A percentile compares a stretch with the other conserved stretches of the same genome.
Evolutionary conservation across 1,140 invertebrate genomes (phyloP).

Genomic region (Papilio helenus): DNA sequence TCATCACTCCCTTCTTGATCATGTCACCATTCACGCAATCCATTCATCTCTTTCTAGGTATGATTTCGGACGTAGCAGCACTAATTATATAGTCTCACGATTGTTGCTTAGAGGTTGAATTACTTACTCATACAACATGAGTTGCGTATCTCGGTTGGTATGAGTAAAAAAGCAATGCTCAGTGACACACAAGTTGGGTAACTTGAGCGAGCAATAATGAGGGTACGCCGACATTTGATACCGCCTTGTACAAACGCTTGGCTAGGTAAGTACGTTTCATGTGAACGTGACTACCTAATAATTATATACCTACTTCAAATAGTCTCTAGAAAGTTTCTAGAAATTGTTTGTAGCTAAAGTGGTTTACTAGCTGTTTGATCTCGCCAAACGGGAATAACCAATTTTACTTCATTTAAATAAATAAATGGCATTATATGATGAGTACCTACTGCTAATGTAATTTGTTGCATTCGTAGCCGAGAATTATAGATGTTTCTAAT

Average conservation of each 20-base stretch:
- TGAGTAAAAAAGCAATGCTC: slow-evolving; percentile 28
- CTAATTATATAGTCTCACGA: not conserved
- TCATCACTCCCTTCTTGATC: no score
- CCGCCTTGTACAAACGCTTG: slow-evolving; percentile 14
- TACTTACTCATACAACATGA: not conserved
- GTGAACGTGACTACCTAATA: not conserved
- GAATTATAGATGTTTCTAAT: not conserved
- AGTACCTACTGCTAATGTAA: no score
- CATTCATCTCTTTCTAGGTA: no score
- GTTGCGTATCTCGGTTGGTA: slow-evolving; percentile 20
- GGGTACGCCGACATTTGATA: slow-evolving; percentile 30
- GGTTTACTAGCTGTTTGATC: not conserved
- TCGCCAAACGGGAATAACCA: not conserved
- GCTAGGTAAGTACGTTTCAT: not conserved
- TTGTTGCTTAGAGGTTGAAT: not conserved
- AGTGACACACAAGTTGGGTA: slow-evolving; percentile 27
- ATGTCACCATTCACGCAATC: no score
- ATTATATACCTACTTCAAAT: not conserved
- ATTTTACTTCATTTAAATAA: not conserved
- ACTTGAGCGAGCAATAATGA: slow-evolving; percentile 28
- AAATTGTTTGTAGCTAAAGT: no score
- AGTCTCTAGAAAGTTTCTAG: no score
- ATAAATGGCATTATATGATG: no score
- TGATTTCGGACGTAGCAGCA: not conserved
- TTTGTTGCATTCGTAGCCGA: not conserved